Evolutionary conservation across 2,888 invertebrate genomes (phyloP).

Genomic region (Apantesis nais): DNA sequence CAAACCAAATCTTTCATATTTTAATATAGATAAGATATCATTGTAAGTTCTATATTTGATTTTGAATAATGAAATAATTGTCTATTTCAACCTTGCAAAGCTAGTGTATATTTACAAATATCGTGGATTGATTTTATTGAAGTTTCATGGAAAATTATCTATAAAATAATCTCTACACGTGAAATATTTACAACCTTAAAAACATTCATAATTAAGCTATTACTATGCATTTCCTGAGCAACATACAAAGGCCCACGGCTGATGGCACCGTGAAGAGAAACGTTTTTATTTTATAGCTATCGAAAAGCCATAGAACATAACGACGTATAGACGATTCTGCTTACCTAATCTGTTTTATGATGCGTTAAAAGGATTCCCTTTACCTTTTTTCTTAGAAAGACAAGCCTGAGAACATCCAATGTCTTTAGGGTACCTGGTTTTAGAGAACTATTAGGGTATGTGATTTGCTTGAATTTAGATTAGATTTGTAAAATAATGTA

Average conservation of each 20-base stretch:
- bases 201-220: slow-evolving; percentile 43
- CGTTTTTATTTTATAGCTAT: slow-evolving; percentile 49
- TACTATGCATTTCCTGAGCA: slow-evolving; percentile 48
- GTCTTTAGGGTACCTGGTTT: not conserved
- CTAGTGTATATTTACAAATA: too few relatives aligned
- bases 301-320: slow-evolving; percentile 51
- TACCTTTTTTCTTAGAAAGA: slow-evolving; percentile 20
- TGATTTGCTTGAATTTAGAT: not conserved
- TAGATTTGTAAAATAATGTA: not conserved
- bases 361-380: slow-evolving; percentile 37
- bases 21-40: too few relatives aligned
- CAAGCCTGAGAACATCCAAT: slow-evolving; percentile 11
- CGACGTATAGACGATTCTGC: slow-evolving; percentile 44
- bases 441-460: slow-evolving; percentile 13
- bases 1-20: too few relatives aligned
- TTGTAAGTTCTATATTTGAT: too few relatives aligned
- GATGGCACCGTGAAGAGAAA: slow-evolving; percentile 37
- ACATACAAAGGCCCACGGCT: slow-evolving; percentile 40
- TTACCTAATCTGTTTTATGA: slow-evolving; percentile 48
- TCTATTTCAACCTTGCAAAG: too few relatives aligned
- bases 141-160: too few relatives aligned
- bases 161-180: slow-evolving; percentile 9
- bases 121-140: too few relatives aligned
- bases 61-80: too few relatives aligned
- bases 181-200: slow-evolving; percentile 38